A percentile compares a stretch with the other conserved stretches of the same genome.
phyloP scores from a whole-genome alignment of 2,113 vertebrate genomes.

The Eupsittula cactorum region DNA sequence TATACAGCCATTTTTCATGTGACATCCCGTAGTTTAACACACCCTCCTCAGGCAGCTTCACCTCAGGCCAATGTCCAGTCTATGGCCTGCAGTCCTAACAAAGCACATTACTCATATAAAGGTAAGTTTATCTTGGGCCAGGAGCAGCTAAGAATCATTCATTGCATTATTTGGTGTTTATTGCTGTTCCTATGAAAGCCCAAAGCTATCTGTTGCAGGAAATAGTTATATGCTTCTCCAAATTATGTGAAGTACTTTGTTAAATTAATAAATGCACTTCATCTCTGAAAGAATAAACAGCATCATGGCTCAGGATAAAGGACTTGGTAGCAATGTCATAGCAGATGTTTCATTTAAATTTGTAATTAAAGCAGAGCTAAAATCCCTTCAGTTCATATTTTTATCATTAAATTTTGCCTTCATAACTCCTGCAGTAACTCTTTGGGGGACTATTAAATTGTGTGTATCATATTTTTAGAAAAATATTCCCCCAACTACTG shows the following conservation, averaged over 20 bases:
- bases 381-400: background rate
- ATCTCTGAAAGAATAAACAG: background rate
- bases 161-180: background rate
- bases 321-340: background rate
- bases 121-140: background rate
- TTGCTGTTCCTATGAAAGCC: background rate
- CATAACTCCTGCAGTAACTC: background rate
- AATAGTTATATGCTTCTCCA: background rate
- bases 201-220: background rate
- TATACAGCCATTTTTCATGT: background rate
- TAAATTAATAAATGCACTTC: background rate
- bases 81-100: background rate
- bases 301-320: background rate
- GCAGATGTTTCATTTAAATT: background rate
- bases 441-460: background rate
- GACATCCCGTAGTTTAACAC: background rate
- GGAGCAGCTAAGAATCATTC: background rate
- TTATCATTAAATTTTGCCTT: background rate
- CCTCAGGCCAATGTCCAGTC: background rate
- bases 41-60: background rate
- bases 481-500: background rate
- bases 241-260: background rate
- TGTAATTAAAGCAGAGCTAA: background rate
- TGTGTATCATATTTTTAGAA: conserved; percentile 2
- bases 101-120: background rate